Evolutionary conservation across 2,797 vertebrate species (phyloP).

Genomic region (Semotilus atromaculatus): DNA sequence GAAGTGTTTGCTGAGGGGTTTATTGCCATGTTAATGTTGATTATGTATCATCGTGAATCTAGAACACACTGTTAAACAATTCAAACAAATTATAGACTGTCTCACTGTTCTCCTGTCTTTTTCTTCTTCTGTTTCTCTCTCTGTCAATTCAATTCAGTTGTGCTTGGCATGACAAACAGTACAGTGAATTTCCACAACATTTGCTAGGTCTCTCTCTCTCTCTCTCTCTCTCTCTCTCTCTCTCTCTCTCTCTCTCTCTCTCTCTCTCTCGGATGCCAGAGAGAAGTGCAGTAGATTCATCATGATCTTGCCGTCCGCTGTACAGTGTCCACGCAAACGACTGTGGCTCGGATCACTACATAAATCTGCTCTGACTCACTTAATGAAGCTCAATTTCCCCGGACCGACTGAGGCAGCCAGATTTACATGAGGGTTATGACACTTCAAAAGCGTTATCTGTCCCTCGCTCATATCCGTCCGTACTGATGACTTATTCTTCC

Average conservation of each 20-base stretch:
- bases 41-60: conserved; percentile 5
- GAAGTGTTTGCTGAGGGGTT: conserved; percentile 23
- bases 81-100: conserved; percentile 11
- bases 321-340: conserved; percentile 73
- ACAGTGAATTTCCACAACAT: conserved; percentile 10
- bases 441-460: conserved; percentile 65
- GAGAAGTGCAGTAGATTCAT: conserved; percentile 80
- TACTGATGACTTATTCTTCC: conserved; percentile 71
- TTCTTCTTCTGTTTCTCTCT: conserved; percentile 9
- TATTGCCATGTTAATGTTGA: conserved; percentile 36
- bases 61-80: conserved; percentile 16
- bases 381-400: conserved; percentile 77
- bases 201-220: neutral
- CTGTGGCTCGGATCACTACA: conserved; percentile 76
- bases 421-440: conserved; percentile 80
- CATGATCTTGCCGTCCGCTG: conserved; percentile 72
- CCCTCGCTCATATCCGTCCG: conserved; percentile 59
- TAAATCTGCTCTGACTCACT: conserved; percentile 79
- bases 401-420: conserved; percentile 56
- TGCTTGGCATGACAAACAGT: neutral
- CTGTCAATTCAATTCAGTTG: conserved; percentile 7
- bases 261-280: conserved; percentile 53
- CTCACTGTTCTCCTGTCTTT: neutral
- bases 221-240: neutral
- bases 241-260: too few species aligned